These are phyloP conservation scores for Vidua chalybeata DNA, from an alignment of 2,113 vertebrate species.

Conservation along the genomic window DNA sequence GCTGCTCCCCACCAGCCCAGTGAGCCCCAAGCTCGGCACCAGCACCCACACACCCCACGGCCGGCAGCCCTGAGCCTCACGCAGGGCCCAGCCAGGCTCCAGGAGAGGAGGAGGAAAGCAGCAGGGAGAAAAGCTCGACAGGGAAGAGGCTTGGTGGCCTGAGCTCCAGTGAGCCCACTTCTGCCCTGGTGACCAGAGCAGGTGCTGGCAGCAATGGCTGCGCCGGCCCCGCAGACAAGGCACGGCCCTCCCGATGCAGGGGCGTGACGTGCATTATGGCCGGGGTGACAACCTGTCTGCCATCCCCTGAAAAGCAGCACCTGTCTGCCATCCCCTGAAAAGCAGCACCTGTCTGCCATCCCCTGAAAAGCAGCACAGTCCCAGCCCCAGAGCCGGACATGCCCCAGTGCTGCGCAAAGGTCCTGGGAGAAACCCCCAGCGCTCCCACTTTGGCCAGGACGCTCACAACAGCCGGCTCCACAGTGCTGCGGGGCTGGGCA, in stretches of 20 bases:
- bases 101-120: not conserved
- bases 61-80: fast-evolving
- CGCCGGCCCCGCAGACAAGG: fast-evolving
- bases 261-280: fast-evolving
- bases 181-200: not conserved
- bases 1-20: not conserved
- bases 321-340: not conserved
- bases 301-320: not conserved
- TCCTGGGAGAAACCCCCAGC: not conserved
- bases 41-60: fast-evolving
- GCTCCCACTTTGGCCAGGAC: fast-evolving
- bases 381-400: fast-evolving
- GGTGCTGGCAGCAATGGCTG: not conserved
- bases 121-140: not conserved
- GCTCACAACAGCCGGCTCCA: fast-evolving
- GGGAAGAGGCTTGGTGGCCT: not conserved
- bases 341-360: not conserved
- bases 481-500: fast-evolving
- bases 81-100: fast-evolving
- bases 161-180: fast-evolving
- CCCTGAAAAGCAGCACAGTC: not conserved
- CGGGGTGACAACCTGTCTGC: fast-evolving
- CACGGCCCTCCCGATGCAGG: fast-evolving
- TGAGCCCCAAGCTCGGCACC: fast-evolving
- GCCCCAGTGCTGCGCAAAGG: fast-evolving